These are phyloP conservation scores for Corythornis madagascariensis DNA, from an alignment of 2,113 vertebrate genomes.

Conservation along the genomic window DNA sequence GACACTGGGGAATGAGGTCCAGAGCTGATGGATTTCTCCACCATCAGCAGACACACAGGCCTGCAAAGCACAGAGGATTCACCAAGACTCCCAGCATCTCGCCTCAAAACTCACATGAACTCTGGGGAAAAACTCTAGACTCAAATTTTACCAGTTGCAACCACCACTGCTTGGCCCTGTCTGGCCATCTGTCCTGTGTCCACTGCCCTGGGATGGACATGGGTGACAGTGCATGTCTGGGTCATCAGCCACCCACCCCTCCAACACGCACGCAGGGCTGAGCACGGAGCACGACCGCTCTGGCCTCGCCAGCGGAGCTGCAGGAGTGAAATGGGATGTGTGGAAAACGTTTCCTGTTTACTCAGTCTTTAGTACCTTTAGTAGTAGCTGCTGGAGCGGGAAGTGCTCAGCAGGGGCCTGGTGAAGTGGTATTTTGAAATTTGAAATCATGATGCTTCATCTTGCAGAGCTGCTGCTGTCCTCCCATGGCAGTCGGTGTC, in stretches of 20 bases:
- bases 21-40: background rate
- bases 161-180: background rate
- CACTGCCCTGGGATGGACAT: background rate
- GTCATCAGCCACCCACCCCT: background rate
- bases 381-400: background rate
- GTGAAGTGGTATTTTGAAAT: background rate
- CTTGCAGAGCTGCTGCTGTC: background rate
- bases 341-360: constrained; percentile 18
- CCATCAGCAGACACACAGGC: background rate
- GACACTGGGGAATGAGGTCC: background rate
- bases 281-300: accelerated
- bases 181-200: background rate
- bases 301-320: accelerated
- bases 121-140: background rate
- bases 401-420: background rate
- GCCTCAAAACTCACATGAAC: background rate
- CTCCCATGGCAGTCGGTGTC: accelerated
- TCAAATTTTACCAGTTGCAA: background rate
- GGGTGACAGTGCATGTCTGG: background rate
- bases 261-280: accelerated
- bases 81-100: background rate
- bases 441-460: background rate
- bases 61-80: accelerated
- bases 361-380: background rate
- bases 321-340: background rate